These are phyloP conservation scores for Enteromius unitaeniatus DNA, from an alignment of 2,797 vertebrate species.

Conservation along the genomic window DNA sequence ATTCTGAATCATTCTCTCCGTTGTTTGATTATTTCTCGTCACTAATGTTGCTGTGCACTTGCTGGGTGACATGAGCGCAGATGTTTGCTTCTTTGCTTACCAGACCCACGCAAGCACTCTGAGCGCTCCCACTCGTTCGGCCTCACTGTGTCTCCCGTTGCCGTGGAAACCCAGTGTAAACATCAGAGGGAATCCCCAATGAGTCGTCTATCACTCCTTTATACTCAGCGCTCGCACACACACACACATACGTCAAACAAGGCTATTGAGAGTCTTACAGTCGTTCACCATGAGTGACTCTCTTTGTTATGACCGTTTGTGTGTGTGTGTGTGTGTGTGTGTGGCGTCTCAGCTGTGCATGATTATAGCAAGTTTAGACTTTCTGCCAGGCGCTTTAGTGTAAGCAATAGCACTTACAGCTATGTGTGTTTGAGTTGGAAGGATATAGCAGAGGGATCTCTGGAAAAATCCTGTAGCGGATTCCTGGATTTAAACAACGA, in stretches of 20 bases:
- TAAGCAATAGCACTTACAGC: conserved; percentile 24
- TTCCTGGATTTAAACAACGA: not conserved
- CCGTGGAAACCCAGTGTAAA: conserved; percentile 46
- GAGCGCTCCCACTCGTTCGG: conserved; percentile 11
- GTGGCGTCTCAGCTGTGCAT: conserved; percentile 41
- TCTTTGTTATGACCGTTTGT: conserved; percentile 19
- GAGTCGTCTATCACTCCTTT: conserved; percentile 40
- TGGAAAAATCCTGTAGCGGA: conserved; percentile 25
- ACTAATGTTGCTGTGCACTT: not conserved
- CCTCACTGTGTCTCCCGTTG: conserved; percentile 39
- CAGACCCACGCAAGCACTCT: conserved; percentile 20
- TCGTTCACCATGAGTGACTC: conserved; percentile 32
- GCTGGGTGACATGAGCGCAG: not conserved
- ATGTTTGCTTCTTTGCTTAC: conserved; percentile 31
- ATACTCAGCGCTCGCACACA: conserved; percentile 33
- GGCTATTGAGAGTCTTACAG: conserved; percentile 29
- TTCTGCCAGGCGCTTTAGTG: conserved; percentile 37
- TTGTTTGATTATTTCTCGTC: not conserved
- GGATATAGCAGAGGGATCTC: not conserved
- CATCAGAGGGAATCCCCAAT: conserved; percentile 50
- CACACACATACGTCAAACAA: conserved; percentile 33
- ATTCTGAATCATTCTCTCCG: conserved; percentile 11
- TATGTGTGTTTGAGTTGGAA: conserved; percentile 16
- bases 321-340: conserved; percentile 39
- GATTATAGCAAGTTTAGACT: conserved; percentile 39